These are phyloP conservation scores for Pangasius larnaudii DNA, from an alignment of 2,797 vertebrate species.

Conservation along the genomic window DNA sequence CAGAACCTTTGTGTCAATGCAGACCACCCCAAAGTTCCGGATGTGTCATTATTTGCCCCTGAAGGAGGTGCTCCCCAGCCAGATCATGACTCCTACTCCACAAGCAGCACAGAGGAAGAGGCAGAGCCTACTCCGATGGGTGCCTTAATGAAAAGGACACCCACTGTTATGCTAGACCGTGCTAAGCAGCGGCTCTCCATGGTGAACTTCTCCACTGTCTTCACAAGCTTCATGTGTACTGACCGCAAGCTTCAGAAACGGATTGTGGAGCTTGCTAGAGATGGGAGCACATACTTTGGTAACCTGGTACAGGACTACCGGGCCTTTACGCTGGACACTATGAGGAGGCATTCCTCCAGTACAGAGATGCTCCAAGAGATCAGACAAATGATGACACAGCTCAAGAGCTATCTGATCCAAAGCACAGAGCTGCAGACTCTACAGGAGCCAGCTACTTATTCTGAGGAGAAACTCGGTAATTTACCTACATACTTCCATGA, in stretches of 20 bases:
- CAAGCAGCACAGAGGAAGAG: conserved; percentile 94
- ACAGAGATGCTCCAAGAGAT: conserved; percentile 97
- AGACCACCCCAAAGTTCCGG: conserved; percentile 64
- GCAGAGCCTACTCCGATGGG: conserved; percentile 68
- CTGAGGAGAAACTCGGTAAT: conserved; percentile 89
- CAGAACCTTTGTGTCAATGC: conserved; percentile 39
- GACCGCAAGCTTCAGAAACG: conserved; percentile 90
- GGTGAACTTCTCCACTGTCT: conserved; percentile 78
- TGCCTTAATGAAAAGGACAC: conserved; percentile 72
- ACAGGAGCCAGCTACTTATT: conserved; percentile 78
- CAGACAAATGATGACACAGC: conserved; percentile 95
- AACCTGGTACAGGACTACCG: conserved; percentile 90
- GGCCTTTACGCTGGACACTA: conserved; percentile 91
- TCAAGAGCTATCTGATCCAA: conserved; percentile 96
- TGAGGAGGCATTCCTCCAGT: conserved; percentile 87
- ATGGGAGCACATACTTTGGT: conserved; percentile 91
- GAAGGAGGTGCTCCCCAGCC: conserved; percentile 69
- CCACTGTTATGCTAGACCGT: conserved; percentile 84
- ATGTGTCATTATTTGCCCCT: conserved; percentile 81
- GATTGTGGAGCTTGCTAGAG: conserved; percentile 89
- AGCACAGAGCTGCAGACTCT: conserved; percentile 88
- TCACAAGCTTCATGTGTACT: conserved; percentile 87
- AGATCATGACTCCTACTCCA: conserved; percentile 88
- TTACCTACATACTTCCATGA: conserved; percentile 18
- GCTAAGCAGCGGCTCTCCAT: conserved; percentile 88